A percentile compares a stretch with the other conserved stretches of the same genome.
These are phyloP conservation scores for Xenentodon cancila DNA, from an alignment of 2,797 vertebrate species.

Conservation along the genomic window DNA sequence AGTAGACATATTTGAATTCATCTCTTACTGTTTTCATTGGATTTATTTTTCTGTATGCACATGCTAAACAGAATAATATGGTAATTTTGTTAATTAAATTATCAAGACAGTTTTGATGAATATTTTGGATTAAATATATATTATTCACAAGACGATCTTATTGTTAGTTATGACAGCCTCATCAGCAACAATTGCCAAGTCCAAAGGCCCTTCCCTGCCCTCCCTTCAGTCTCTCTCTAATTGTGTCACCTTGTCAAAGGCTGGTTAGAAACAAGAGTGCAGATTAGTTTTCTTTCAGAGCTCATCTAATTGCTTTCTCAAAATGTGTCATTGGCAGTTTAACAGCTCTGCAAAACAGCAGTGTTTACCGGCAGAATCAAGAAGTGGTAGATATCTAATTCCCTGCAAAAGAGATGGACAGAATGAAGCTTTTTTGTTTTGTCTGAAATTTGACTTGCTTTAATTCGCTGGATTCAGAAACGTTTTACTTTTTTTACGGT, in stretches of 20 bases:
- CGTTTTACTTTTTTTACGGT: slow-evolving; percentile 51
- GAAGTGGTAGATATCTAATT: slow-evolving; percentile 60
- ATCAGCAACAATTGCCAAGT: slow-evolving; percentile 33
- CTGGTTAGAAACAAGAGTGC: slow-evolving; percentile 64
- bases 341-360: slow-evolving; percentile 47
- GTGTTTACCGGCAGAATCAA: slow-evolving; percentile 65
- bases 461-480: too few relatives aligned
- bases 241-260: slow-evolving; percentile 73
- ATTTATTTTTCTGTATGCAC: not conserved
- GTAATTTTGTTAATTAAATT: slow-evolving; percentile 5
- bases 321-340: slow-evolving; percentile 57
- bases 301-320: slow-evolving; percentile 64
- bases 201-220: slow-evolving; percentile 28
- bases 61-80: not conserved
- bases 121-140: slow-evolving; percentile 21
- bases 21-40: not conserved
- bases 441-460: slow-evolving; percentile 54
- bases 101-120: slow-evolving; percentile 20
- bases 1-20: slow-evolving; percentile 6
- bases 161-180: slow-evolving; percentile 34
- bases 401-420: slow-evolving; percentile 33
- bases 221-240: slow-evolving; percentile 54
- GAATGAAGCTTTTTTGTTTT: slow-evolving; percentile 33
- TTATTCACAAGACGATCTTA: slow-evolving; percentile 20
- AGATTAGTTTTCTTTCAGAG: slow-evolving; percentile 75